Evolutionary conservation across 1,140 invertebrate species (phyloP), one percentile per base, ranked within the genome.

Genomic region (Charaxes varanes): DNA sequence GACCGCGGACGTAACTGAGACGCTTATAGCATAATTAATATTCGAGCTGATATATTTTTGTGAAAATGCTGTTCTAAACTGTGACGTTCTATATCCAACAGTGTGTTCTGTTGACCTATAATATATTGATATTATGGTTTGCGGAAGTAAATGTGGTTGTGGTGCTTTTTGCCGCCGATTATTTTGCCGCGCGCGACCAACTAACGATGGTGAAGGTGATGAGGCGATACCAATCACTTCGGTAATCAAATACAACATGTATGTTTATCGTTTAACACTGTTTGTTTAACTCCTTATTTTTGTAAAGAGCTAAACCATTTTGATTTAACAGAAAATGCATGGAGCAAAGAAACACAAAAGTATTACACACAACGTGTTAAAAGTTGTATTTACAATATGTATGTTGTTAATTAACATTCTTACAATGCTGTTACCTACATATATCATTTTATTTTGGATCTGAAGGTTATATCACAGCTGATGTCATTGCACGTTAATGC

Each of bases 161-260:
- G 53, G 69, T 40, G 64, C 64, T 3, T 68, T 73, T 55, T 76
- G 71, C 37, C 56, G 62, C 6, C 66, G 66, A 24, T 37, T 76
- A 13, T 74, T 79, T 66, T 76, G 74, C 45, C 58, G 74, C 24
- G 28, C 51, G 8, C 58, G 48, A 6, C 52, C 57, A 1, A 41
- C 55, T 0, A 52, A 63, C 13, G 34, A 22, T 35, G 41, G 33
- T 30, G 53, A 55, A 33, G 44, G 40, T 19, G 57, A 62, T 46
- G 62, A 72, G 10, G 52, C 60, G 38, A 53, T 57, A 33, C 67
- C 67, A 36, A 55, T 68, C 19, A 69, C 69, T 10, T 53, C 62
- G 74, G 74, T 79, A 74, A 73, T 55, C 35, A 32, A 32, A 46
- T 33, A 46, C 11, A 34, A 49, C 33, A 31, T 33, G 35, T 44